phyloP scores from a whole-genome alignment of 2,888 invertebrate species.

The Alentia gelatinosa region DNA sequence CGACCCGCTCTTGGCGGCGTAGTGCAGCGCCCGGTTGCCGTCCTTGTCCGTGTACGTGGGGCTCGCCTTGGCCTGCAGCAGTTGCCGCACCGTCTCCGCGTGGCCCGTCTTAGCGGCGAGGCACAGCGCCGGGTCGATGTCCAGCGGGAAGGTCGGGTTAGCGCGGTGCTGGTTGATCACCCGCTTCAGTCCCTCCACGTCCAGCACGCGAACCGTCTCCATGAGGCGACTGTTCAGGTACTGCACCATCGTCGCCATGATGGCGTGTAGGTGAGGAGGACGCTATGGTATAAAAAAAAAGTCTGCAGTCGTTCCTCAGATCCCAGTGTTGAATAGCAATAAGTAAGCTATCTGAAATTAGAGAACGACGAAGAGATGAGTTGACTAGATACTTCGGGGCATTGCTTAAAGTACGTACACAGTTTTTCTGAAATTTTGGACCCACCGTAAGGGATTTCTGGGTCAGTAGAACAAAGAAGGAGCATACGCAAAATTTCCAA shows the following conservation, averaged over 20 bases:
- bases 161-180: slow-evolving; percentile 47
- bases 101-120: slow-evolving; percentile 37
- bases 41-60: slow-evolving; percentile 57
- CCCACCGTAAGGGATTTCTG: too few relatives aligned
- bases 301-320: too few relatives aligned
- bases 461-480: too few relatives aligned
- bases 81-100: slow-evolving; percentile 28
- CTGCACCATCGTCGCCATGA: slow-evolving; percentile 40
- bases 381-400: too few relatives aligned
- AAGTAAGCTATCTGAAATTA: background rate
- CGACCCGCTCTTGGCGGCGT: slow-evolving; percentile 65
- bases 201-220: slow-evolving; percentile 44
- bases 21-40: slow-evolving; percentile 65
- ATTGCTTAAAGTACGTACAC: too few relatives aligned
- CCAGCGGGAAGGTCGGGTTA: slow-evolving; percentile 41
- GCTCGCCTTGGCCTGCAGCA: slow-evolving; percentile 46
- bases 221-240: slow-evolving; percentile 41
- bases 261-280: background rate
- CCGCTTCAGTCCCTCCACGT: slow-evolving; percentile 37
- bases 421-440: too few relatives aligned
- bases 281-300: too few relatives aligned
- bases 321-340: background rate
- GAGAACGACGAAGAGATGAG: too few relatives aligned
- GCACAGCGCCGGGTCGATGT: slow-evolving; percentile 44
- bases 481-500: too few relatives aligned